A percentile compares a stretch with the other conserved stretches of the same genome.
phyloP scores from a whole-genome alignment of 2,888 invertebrate genomes.

The Cenopis cana region DNA sequence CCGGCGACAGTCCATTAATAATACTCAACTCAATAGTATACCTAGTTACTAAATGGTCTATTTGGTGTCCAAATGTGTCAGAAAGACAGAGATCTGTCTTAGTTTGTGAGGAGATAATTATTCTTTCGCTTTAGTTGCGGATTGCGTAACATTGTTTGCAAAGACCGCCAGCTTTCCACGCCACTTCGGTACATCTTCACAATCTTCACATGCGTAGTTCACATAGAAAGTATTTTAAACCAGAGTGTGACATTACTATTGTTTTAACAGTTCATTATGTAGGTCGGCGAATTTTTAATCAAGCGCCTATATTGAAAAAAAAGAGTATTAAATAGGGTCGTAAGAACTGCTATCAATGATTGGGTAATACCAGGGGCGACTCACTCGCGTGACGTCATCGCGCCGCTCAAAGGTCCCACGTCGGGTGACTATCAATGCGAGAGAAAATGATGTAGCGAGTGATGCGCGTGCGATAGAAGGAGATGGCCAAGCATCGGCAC shows the following conservation, averaged over 20 bases:
- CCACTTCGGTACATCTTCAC: slow-evolving; percentile 24
- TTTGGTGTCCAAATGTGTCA: slow-evolving; percentile 49
- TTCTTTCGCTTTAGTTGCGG: slow-evolving; percentile 49
- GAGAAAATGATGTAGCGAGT: no score
- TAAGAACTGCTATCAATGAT: no score
- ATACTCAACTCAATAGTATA: slow-evolving; percentile 48
- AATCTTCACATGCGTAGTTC: slow-evolving; percentile 43
- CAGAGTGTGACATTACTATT: slow-evolving; percentile 42
- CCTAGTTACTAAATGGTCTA: slow-evolving; percentile 52
- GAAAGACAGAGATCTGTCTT: slow-evolving; percentile 47
- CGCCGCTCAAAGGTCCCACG: no score
- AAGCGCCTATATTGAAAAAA: no score
- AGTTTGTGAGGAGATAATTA: slow-evolving; percentile 52
- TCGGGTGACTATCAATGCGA: no score
- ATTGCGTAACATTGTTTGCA: slow-evolving; percentile 49
- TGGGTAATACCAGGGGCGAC: no score
- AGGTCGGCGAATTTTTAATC: neutral
- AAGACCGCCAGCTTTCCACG: slow-evolving; percentile 45
- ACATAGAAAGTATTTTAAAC: slow-evolving; percentile 47
- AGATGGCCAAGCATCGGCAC: no score
- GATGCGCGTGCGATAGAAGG: no score
- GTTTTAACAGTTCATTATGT: slow-evolving; percentile 16
- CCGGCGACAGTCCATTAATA: slow-evolving; percentile 54
- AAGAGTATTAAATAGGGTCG: no score
- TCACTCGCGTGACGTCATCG: no score